Base-by-base conservation (phyloP, 35 echinoderm and acorn worm genomes). In the Diadema setosum region DNA sequence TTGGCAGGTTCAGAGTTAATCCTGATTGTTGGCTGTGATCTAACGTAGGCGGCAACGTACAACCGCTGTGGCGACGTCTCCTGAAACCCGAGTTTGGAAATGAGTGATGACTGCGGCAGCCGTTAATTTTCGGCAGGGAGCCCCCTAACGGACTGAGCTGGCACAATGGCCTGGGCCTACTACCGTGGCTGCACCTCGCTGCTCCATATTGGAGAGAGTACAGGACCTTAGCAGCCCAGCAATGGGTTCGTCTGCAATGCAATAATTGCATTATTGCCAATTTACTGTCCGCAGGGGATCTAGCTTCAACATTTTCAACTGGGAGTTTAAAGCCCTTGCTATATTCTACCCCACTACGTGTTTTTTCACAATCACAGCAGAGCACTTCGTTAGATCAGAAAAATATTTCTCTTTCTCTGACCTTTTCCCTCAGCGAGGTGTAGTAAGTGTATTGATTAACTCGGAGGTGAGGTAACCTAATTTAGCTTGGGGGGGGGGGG, bases 401-500 rank as follows among this genome's bases (percentile, higher is more conserved):
- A 44, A 41, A 78, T 78, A 41, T 44, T 36, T 42, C 15, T 6
- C 25, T 78, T 41, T 42, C 73, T 21, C 30, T 78, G 39, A 14
- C 29, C 33, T 21, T 36, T 42, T 42, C 25, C 44, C 40, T 44
- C 73, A 26, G 61, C 73, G 37, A 78, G 35, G 73, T 78, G 73
- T 78, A 78, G 44, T 78, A 78, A 78, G 73, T 78, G 33, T 16
- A 41, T 78, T 78, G 73, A 78, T 78, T 78, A 78, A 41, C 73
- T 39, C n/a, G 24, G 27, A 24, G 73, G 27, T 78, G 25, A 42
- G 73, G 40, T 78, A 78, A 78, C 73, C 37, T 78, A 78, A 78
- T 78, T 78, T 78, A 41, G 39, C 44, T 78, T 78, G 21, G 44
- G 40, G 73, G 73, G 73, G 37, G 40, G 27, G 48, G 48, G 48